Evolutionary conservation across 2,113 vertebrate species (phyloP).

Genomic region (Calyptomena viridis): DNA sequence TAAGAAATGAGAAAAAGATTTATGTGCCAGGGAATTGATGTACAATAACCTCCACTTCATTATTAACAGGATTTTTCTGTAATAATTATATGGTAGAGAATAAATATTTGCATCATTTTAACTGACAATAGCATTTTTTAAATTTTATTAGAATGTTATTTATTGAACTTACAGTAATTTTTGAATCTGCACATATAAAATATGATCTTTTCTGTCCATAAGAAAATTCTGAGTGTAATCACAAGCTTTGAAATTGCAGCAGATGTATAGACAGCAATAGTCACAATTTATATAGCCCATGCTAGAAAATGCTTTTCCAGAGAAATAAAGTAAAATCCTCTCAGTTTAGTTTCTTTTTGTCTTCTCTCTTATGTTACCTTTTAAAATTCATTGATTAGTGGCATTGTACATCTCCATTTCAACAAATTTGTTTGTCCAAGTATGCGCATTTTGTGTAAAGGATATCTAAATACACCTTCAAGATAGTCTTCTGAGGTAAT

Average conservation of each 20-base stretch:
- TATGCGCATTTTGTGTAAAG: neutral
- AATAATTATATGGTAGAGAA: neutral
- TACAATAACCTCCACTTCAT: neutral
- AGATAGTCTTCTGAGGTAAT: neutral
- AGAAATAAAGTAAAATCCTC: neutral
- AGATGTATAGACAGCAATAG: neutral
- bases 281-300: neutral
- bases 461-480: neutral
- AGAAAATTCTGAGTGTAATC: neutral
- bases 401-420: neutral
- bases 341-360: neutral
- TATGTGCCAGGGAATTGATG: neutral
- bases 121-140: neutral
- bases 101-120: neutral
- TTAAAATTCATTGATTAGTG: neutral
- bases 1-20: neutral
- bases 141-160: neutral
- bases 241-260: neutral
- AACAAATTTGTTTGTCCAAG: neutral
- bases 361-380: neutral
- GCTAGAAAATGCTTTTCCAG: neutral
- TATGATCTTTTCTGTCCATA: neutral
- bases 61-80: neutral
- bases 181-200: neutral
- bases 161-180: neutral